Base-by-base conservation (phyloP, 2,113 vertebrate species). In the Eurystomus gularis region DNA sequence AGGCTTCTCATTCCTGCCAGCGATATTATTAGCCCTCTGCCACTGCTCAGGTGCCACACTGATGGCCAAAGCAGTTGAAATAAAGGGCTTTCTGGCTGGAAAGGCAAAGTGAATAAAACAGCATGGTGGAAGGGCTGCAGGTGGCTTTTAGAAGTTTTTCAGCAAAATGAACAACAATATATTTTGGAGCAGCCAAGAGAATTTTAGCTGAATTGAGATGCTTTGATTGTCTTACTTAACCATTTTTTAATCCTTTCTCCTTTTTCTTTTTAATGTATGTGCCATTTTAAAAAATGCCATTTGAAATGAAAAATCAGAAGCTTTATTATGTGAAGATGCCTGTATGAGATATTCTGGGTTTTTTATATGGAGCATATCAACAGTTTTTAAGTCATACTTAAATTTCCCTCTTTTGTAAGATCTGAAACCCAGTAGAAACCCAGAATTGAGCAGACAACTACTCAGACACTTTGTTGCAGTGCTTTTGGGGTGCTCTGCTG, bases 91-190 rank as follows among this genome's bases (percentile, higher is more conserved):
- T 76, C 65, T 94, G 83, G 26, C 61, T 93, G 81, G 52, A 79
- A 94, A 88, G 79, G 60, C 71, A 86, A 82, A 69, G 62, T 79
- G 90, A 90, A 94, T 94, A 81, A 81, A 96, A 39, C 72, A 94
- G 83, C 83, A 31, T 68, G 80, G 64, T 86, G 51, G 65, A 76
- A 84, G 33, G 51, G 83, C 83, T 92, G 94, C 93, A 95, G 93
- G 86, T 94, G 95, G 64, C 64, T 94, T 92, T 81, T 78, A 61
- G 40, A 93, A 88, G 60, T 92, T 91, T 76, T 84, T 77, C 68
- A 66, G 51, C 46, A 60, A 96, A 96, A 91, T 91, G 86, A 94
- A 49, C 91, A 92, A 80, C 86, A 83, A 51, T 91, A 90, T 90
- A 72, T 93, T 94, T 95, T 94, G 64, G 64, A 95, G 35, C 49